phyloP scores from a whole-genome alignment of 2,113 vertebrate genomes.

The Elephantulus edwardii region DNA sequence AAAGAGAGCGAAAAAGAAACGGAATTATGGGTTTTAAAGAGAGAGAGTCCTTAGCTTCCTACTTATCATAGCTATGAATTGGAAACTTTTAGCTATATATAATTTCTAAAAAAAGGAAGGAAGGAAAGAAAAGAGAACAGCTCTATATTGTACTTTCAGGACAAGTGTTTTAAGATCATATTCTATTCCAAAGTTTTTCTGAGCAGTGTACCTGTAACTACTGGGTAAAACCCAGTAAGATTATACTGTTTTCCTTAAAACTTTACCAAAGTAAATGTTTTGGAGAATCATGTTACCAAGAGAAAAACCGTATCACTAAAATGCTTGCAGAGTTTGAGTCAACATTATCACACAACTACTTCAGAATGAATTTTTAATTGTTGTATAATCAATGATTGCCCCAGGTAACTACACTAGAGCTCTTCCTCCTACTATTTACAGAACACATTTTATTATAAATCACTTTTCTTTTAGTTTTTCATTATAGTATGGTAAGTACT shows the following conservation, averaged over 20 bases:
- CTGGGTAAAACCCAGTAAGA: background rate
- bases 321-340: background rate
- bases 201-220: background rate
- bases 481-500: background rate
- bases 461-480: background rate
- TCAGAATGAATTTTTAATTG: background rate
- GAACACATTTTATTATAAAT: background rate
- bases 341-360: background rate
- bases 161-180: background rate
- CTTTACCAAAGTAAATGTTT: slow-evolving; percentile 10
- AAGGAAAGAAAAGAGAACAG: background rate
- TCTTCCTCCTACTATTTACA: background rate
- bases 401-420: background rate
- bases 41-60: background rate
- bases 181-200: background rate
- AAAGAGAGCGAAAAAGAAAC: background rate
- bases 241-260: background rate
- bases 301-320: background rate
- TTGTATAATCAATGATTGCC: background rate
- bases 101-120: background rate
- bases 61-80: background rate
- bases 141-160: background rate
- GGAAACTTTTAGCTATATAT: background rate
- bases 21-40: background rate
- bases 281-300: background rate